Conservation (phyloP, 2,113 vertebrate species). For the Gallinago paraguaiae region DNA sequence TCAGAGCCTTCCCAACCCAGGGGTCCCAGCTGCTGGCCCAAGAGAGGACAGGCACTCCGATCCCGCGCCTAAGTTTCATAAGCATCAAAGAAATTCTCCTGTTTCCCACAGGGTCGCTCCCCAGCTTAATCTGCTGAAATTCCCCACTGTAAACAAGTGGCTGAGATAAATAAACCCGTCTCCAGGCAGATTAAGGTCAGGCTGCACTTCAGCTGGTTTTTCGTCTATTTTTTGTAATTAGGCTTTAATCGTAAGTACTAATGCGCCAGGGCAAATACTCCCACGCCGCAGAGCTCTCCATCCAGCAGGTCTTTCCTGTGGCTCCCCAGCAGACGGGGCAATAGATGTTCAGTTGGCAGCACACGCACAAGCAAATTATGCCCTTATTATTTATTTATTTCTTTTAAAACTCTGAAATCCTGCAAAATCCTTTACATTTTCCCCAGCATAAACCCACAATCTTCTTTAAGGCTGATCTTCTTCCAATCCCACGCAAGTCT, state of each 20-base stretch:
- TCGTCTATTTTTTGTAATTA: conserved; percentile 72
- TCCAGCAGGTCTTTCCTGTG: background rate
- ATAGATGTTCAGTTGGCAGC: conserved; percentile 29
- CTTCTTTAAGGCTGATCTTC: conserved; percentile 66
- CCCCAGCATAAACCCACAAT: conserved; percentile 56
- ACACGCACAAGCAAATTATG: background rate
- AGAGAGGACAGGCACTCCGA: background rate
- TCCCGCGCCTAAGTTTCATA: conserved; percentile 30
- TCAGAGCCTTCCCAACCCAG: conserved; percentile 40
- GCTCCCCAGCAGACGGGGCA: conserved; percentile 49
- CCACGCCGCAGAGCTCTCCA: conserved; percentile 43
- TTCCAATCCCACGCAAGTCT: conserved; percentile 46
- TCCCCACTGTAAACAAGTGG: conserved; percentile 67
- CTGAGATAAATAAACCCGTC: conserved; percentile 67
- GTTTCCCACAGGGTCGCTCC: conserved; percentile 58
- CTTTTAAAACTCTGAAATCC: conserved; percentile 45
- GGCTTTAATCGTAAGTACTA: conserved; percentile 68
- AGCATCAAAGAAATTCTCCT: conserved; percentile 49
- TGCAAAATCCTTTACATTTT: conserved; percentile 59
- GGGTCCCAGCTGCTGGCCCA: background rate
- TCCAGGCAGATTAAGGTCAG: conserved; percentile 73
- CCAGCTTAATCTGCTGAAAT: conserved; percentile 37
- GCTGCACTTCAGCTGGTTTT: conserved; percentile 71
- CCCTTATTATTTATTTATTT: background rate
- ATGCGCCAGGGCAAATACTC: conserved; percentile 60